phyloP scores from a whole-genome alignment of 2,888 invertebrate genomes.

The Drosophila paucipuncta region DNA sequence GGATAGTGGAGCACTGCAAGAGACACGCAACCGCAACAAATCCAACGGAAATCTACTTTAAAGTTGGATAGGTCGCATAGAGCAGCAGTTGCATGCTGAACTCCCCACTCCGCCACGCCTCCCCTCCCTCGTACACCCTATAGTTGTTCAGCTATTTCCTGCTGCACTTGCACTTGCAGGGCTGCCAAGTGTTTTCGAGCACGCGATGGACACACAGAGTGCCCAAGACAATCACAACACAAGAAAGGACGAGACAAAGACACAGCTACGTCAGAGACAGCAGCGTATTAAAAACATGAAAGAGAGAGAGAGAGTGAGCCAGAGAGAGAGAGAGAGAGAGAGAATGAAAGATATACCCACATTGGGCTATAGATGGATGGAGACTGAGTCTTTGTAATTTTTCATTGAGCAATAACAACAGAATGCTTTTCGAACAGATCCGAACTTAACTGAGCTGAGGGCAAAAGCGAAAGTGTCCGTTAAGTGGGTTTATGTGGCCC shows the following conservation, averaged over 20 bases:
- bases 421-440: conserved; percentile 21
- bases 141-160: conserved; percentile 2
- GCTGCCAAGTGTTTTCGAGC: conserved; percentile 73
- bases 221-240: conserved; percentile 65
- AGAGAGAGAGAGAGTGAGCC: not conserved
- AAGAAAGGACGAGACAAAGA: conserved; percentile 36
- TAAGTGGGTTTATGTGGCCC: conserved; percentile 52
- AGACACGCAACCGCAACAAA: conserved; percentile 80
- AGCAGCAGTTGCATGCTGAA: conserved; percentile 13
- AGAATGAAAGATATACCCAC: not conserved
- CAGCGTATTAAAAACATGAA: not conserved
- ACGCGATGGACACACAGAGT: conserved; percentile 72
- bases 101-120: not conserved
- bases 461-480: conserved; percentile 57
- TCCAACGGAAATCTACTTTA: conserved; percentile 82
- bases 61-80: conserved; percentile 60
- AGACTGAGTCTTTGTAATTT: conserved; percentile 53
- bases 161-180: conserved; percentile 73
- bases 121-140: no score
- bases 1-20: conserved; percentile 61
- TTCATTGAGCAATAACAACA: conserved; percentile 57
- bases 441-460: conserved; percentile 17
- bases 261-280: conserved; percentile 2
- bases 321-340: not conserved
- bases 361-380: not conserved